phyloP scores from a whole-genome alignment of 2,113 vertebrate genomes.

The Leiothrix lutea region DNA sequence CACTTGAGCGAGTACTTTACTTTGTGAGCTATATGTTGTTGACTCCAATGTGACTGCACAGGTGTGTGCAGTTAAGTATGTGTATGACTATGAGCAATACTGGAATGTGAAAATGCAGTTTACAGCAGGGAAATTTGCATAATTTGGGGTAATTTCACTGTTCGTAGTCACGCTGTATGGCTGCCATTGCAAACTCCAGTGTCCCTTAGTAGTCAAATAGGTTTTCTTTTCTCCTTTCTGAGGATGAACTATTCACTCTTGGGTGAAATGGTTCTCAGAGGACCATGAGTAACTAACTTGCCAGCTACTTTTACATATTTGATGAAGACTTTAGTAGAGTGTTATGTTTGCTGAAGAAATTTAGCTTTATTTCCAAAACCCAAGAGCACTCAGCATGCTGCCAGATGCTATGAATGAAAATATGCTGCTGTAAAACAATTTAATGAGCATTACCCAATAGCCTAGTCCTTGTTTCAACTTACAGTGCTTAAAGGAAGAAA shows the following conservation, averaged over 20 bases:
- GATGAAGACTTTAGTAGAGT: constrained; percentile 7
- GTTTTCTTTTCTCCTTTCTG: constrained; percentile 2
- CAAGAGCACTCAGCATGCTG: neutral
- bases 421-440: constrained; percentile 13
- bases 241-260: constrained; percentile 29
- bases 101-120: neutral
- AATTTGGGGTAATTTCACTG: neutral
- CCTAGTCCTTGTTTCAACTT: constrained; percentile 34
- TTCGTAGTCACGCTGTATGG: neutral
- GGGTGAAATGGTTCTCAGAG: neutral
- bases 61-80: neutral
- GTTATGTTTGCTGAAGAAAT: constrained; percentile 38
- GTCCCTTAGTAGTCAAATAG: neutral
- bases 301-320: constrained; percentile 32
- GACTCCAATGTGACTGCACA: neutral
- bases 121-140: neutral
- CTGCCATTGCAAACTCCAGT: neutral
- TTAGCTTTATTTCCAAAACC: constrained; percentile 6
- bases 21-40: neutral
- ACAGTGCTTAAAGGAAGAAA: constrained; percentile 47
- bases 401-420: constrained; percentile 30
- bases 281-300: neutral
- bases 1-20: neutral
- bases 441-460: constrained; percentile 30
- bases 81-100: neutral